Evolutionary conservation across 2,113 vertebrate genomes (phyloP), one percentile per base, ranked within the genome.

Genomic region (Melanerpes aurifrons): DNA sequence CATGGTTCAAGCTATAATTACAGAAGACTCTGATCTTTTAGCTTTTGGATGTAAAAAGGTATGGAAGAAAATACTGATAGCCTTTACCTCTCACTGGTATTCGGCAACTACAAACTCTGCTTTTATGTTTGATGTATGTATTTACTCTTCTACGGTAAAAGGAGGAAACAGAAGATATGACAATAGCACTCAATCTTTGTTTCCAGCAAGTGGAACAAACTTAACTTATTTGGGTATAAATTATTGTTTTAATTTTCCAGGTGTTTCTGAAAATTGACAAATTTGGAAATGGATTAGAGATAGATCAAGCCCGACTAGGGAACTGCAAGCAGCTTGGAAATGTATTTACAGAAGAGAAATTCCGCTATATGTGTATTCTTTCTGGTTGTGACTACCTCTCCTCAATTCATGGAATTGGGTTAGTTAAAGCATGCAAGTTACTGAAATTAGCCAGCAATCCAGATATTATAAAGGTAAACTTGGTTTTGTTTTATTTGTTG

Each of bases 241-340:
- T 67, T 6, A 43, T 10, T 53, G 4, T 11, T 86, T 76, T 58
- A 31, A 47, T 70, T 89, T 94, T 93, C 15, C 93, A 99, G 99
- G 99, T 99, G 59, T 98, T 99, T 95, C 97, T 99, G 75, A 99
- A 99, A 98, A 99, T 99, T 97, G 99, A 99, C 97, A 99, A 99
- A 83, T 97, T 98, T 79, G 99, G 99, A 69, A 99, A 99, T 25
- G 99, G 98, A 15, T 95, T 99, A 62, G 99, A 99, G 94, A 98
- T 99, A 37, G 98, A 99, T 82, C 99, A 99, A 73, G 95, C 90
- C 58, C 98, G 98, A 76, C 97, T 99, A 32, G 99, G 99, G 43
- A 99, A 98, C 92, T 99, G 99, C 86, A 98, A 95, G 57, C 98
- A 98, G 29, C 98, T 99, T 32, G 99, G 99, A 21, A 98, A 99